Evolutionary conservation across 2,113 vertebrate genomes (phyloP).

Genomic region (Poeciliopsis retropinna): DNA sequence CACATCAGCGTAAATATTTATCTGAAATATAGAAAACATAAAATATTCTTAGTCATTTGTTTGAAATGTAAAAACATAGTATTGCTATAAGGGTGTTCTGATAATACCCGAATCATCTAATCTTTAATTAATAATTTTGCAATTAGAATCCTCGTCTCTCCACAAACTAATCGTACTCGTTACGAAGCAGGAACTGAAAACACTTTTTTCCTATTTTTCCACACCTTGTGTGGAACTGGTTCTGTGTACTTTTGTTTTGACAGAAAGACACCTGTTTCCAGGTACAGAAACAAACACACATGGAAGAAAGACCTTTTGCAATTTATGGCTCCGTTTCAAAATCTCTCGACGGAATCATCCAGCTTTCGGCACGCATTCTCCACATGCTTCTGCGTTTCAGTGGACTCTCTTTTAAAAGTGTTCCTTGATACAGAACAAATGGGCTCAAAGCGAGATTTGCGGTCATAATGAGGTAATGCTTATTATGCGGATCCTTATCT

Average conservation of each 20-base stretch:
- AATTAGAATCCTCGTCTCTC: background rate
- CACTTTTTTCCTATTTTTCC: background rate
- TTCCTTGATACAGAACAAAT: conserved; percentile 9
- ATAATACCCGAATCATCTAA: background rate
- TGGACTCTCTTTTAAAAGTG: background rate
- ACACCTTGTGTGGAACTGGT: background rate
- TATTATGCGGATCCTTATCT: conserved; percentile 21
- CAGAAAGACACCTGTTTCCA: background rate
- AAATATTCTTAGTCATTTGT: background rate
- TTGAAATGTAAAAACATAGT: background rate
- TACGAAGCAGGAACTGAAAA: background rate
- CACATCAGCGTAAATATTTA: background rate
- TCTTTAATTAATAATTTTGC: background rate
- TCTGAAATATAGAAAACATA: background rate
- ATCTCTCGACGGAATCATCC: background rate
- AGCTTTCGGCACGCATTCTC: conserved; percentile 34
- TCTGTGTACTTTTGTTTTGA: conserved; percentile 3
- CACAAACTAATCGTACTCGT: background rate
- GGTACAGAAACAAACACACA: conserved; percentile 23
- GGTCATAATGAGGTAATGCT: background rate
- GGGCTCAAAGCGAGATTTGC: background rate
- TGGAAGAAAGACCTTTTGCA: conserved; percentile 5
- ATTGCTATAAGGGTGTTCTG: background rate
- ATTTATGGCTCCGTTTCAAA: conserved; percentile 14
- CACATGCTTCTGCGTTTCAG: conserved; percentile 25